Base-by-base conservation (phyloP, 2,113 vertebrate species). In the Archocentrus centrarchus region DNA sequence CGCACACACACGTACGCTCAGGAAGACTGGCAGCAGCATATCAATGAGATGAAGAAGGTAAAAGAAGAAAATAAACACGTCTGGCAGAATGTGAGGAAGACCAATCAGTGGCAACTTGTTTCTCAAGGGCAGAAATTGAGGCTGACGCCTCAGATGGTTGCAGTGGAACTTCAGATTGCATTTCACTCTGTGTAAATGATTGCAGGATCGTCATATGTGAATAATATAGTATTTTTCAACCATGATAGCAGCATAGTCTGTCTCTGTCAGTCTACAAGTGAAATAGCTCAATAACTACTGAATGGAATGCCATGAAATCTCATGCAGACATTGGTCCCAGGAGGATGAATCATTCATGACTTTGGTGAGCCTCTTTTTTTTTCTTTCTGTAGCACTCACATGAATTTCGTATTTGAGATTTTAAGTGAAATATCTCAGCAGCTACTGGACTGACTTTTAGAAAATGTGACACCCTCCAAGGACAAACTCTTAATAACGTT, bases 31-130 rank as follows among this genome's bases (percentile, higher is more conserved):
- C 85, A 83, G 82, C 13, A 1, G 90, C 89, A 87, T 89, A 77
- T 89, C 88, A 88, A 83, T 88, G 86, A 89, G 85, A 84, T 47
- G 27, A 88, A 76, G 81, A 68, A 76, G 63, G 83, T 75, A 84
- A 84, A 77, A 79, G 85, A 82, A 50, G 78, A 85, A 86, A 86
- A 86, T 87, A 68, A 90, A 89, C 82, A 75, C 15, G 39, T 92
- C 86, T 81, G 41, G 82, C 58, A 53, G 85, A 80, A 66, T 35
- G 68, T 24, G 81, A 86, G 85, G 47, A 82, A n/a, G 66, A 66
- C 85, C 90, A 86, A 80, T 91, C 75, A 79, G 66, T 14, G 44
- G 55, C 64, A 18, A 62, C 73, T 86, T 63, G 62, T 89, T 80
- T 66, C 81, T 77, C 62, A n/a, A 35, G 77, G 79, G 79, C 6